Evolutionary conservation across 2,888 invertebrate species (phyloP).

Genomic region (Eledona agricola): DNA sequence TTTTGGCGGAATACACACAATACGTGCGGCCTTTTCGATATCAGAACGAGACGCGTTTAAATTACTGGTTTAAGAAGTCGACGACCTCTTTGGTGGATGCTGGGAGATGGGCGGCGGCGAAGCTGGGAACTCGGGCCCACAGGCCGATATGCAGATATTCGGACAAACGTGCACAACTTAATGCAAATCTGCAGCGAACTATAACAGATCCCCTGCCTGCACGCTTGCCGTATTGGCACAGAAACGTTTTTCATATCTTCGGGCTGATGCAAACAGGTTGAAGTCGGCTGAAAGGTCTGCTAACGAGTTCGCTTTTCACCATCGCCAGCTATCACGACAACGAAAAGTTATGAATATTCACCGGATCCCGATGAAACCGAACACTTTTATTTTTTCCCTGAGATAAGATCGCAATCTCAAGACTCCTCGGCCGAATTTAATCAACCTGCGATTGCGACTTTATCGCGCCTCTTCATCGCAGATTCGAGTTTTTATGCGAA

Average conservation of each 20-base stretch:
- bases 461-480: too few species aligned
- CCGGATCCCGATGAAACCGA: too few species aligned
- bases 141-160: constrained; percentile 50
- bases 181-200: constrained; percentile 28
- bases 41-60: constrained; percentile 33
- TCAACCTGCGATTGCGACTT: too few species aligned
- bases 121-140: constrained; percentile 48
- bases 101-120: constrained; percentile 48
- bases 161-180: constrained; percentile 37
- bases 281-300: background rate
- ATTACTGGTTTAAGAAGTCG: constrained; percentile 46
- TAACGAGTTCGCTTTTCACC: too few species aligned
- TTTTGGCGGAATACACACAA: constrained; percentile 27
- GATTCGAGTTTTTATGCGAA: too few species aligned
- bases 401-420: too few species aligned
- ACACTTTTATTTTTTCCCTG: too few species aligned
- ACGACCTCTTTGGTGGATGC: constrained; percentile 50
- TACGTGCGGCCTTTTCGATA: constrained; percentile 34
- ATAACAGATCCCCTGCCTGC: constrained; percentile 7
- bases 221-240: constrained; percentile 5
- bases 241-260: constrained; percentile 3
- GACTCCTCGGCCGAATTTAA: too few species aligned
- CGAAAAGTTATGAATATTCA: too few species aligned
- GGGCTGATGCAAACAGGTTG: background rate
- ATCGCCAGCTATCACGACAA: too few species aligned